Evolutionary conservation across 1,140 invertebrate genomes (phyloP).

Genomic region (Drosophila malerkotliana): DNA sequence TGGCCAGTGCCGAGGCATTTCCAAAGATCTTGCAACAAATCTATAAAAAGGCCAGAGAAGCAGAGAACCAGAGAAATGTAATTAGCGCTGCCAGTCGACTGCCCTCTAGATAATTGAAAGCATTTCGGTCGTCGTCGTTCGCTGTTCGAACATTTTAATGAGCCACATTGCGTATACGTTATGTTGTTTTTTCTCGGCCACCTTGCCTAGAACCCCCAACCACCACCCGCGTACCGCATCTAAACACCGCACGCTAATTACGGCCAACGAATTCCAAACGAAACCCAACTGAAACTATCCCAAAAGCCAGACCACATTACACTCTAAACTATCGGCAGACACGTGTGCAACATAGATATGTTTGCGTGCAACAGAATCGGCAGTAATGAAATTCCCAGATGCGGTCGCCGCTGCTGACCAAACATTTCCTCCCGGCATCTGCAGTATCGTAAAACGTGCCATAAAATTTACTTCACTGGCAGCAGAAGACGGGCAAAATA

Average conservation of each 20-base stretch:
- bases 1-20: conserved; percentile 98
- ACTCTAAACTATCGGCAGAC: conserved; percentile 27
- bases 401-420: conserved; percentile 7
- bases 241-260: conserved; percentile 41
- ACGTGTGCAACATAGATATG: conserved; percentile 5
- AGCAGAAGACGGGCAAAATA: conserved; percentile 7
- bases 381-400: conserved; percentile 10
- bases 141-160: conserved; percentile 60
- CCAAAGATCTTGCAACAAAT: conserved; percentile 98
- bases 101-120: conserved; percentile 54
- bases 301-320: conserved; percentile 18
- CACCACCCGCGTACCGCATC: neutral
- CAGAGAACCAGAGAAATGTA: conserved; percentile 50
- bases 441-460: conserved; percentile 50
- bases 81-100: conserved; percentile 54
- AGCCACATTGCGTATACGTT: conserved; percentile 70
- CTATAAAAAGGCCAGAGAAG: conserved; percentile 84
- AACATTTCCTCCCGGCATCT: conserved; percentile 24
- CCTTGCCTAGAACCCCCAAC: neutral
- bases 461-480: conserved; percentile 44
- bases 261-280: conserved; percentile 15
- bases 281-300: conserved; percentile 9
- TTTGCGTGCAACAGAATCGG: conserved; percentile 11
- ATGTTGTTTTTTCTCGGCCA: conserved; percentile 37
- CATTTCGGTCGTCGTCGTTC: conserved; percentile 21